These are phyloP conservation scores for Novumbra hubbsi DNA, from an alignment of 2,797 vertebrate species.

Conservation along the genomic window DNA sequence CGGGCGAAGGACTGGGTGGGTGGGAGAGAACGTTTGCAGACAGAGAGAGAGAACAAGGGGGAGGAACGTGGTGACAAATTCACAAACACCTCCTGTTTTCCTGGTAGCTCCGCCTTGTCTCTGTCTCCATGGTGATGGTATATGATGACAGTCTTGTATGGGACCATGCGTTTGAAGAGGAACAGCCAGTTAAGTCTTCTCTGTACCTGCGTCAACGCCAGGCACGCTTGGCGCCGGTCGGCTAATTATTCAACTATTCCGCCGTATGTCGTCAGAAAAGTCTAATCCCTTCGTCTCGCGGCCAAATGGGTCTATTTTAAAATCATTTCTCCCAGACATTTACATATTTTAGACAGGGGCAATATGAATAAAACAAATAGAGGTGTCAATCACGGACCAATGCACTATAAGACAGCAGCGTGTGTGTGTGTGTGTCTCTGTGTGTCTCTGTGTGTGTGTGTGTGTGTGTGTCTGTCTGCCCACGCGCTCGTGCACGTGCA, in stretches of 20 bases:
- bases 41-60: not conserved
- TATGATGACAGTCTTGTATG: slow-evolving; percentile 1
- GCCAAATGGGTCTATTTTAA: slow-evolving; percentile 22
- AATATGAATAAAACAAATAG: slow-evolving; percentile 36
- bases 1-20: not conserved
- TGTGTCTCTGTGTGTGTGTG: slow-evolving; percentile 7
- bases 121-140: not conserved
- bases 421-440: slow-evolving; percentile 5
- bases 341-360: slow-evolving; percentile 31
- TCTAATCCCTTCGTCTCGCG: slow-evolving; percentile 9
- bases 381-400: slow-evolving; percentile 27
- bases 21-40: not conserved
- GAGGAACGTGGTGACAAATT: not conserved
- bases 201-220: not conserved
- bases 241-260: slow-evolving; percentile 24
- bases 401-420: not conserved
- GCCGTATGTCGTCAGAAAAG: slow-evolving; percentile 19
- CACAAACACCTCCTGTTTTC: not conserved
- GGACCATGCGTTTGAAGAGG: not conserved
- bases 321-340: slow-evolving; percentile 13
- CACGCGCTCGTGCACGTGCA: not conserved
- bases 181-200: not conserved
- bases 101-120: not conserved
- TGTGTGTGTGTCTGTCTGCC: not conserved
- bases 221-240: not conserved